Evolutionary conservation across 1,140 invertebrate genomes (phyloP), one percentile per base, ranked within the genome.

Genomic region (Drosophila elegans): DNA sequence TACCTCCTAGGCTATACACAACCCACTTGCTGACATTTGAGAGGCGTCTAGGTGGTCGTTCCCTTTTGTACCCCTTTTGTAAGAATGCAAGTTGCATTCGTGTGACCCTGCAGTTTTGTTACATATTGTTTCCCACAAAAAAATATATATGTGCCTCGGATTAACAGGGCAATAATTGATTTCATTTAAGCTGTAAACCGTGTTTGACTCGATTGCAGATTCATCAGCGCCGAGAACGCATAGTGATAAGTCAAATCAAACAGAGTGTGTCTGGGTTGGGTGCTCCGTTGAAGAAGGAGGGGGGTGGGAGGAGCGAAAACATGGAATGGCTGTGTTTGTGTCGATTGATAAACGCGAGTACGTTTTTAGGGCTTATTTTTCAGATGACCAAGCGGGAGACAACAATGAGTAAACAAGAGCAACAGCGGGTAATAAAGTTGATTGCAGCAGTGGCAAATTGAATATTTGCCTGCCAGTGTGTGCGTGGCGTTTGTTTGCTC

Each of bases 401-500:
- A 71, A 51, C 71, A 61, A 79, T 46, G 71, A 84, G 66, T 57
- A 72, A 83, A 80, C 60, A 63, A 74, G 16, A 74, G 41, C 29
- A 45, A 53, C 39, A 63, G 69, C 63, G 69, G 52, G 81, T 52
- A 86, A 86, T 85, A 86, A 78, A 86, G 69, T 86, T 86, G 69
- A 86, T 86, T 81, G 82, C 69, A 75, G 61, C 81, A 74, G 77
- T 78, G 67, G 77, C 64, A 86, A 86, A 86, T 86, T 86, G 54
- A 78, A 86, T 78, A 54, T 72, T 78, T 81, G 61, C 57, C 48
- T 67, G 34, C 36, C 45, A 68, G 27, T 46, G 46, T 48, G 52
- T 42, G 60, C 32, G 29, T 10, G 27, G 12, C 32, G 29, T 48
- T 25, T 73, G 56, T 86, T 86, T 86, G 82, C 86, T 81, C 74